These are phyloP conservation scores for Sialis lutaria DNA, from an alignment of 2,888 invertebrate species.

Conservation along the genomic window DNA sequence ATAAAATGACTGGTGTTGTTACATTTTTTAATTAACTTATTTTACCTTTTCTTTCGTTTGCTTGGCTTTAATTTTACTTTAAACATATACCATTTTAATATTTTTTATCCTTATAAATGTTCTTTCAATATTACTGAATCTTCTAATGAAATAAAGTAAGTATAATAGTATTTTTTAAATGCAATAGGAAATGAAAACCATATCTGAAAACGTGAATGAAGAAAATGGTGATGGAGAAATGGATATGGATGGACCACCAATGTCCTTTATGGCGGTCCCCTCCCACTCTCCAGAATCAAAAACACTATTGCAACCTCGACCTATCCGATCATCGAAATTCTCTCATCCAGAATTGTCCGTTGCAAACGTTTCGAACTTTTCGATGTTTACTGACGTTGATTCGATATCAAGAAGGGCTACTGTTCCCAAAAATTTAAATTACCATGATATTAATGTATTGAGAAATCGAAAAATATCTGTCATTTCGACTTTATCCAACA, in stretches of 20 bases:
- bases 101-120: background rate
- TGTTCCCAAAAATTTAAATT: slow-evolving; percentile 24
- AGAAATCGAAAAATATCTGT: slow-evolving; percentile 44
- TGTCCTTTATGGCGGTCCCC: too few species aligned
- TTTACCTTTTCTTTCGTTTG: too few species aligned
- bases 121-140: background rate
- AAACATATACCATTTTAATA: background rate
- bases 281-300: slow-evolving; percentile 20
- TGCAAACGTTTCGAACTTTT: too few species aligned
- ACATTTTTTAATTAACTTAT: too few species aligned
- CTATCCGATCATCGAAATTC: slow-evolving; percentile 11
- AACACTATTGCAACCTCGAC: slow-evolving; percentile 28
- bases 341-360: background rate
- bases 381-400: background rate
- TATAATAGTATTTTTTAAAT: too few species aligned
- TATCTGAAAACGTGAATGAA: slow-evolving; percentile 46
- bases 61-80: too few species aligned
- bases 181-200: slow-evolving; percentile 47
- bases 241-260: slow-evolving; percentile 19
- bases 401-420: slow-evolving; percentile 17
- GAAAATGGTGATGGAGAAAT: slow-evolving; percentile 36
- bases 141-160: too few species aligned
- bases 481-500: slow-evolving; percentile 50
- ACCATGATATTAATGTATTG: slow-evolving; percentile 18
- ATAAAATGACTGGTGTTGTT: too few species aligned